Conservation (phyloP, 2,888 invertebrate species). For the Nomada lathburiana region DNA sequence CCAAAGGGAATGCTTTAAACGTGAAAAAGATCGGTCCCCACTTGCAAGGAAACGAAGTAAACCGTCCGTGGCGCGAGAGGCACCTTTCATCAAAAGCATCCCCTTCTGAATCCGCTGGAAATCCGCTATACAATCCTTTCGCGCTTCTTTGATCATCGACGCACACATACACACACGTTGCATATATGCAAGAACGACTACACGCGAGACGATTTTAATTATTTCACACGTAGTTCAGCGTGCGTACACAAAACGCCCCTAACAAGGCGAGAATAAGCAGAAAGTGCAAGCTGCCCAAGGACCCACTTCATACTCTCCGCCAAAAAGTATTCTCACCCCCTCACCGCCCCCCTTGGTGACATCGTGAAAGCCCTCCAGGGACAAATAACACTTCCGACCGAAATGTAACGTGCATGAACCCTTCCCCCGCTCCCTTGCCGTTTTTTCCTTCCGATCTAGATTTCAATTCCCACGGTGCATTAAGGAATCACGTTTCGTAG, state of each 20-base stretch:
- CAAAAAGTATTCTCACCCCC: conserved; percentile 24
- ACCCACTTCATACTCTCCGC: conserved; percentile 30
- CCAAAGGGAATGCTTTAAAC: conserved; percentile 4
- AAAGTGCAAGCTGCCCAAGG: conserved; percentile 26
- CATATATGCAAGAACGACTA: too few species aligned
- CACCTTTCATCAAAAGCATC: conserved; percentile 40
- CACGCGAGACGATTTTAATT: conserved; percentile 42
- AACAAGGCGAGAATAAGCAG: conserved; percentile 26
- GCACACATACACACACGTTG: background rate
- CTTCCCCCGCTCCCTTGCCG: too few species aligned
- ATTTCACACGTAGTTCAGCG: conserved; percentile 36
- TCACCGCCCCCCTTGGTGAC: background rate
- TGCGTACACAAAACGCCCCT: conserved; percentile 21
- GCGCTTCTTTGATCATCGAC: conserved; percentile 55
- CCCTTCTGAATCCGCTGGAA: conserved; percentile 24
- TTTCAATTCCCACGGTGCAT: conserved; percentile 16
- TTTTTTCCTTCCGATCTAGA: background rate
- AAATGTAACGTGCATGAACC: conserved; percentile 12
- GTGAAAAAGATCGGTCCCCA: conserved; percentile 22
- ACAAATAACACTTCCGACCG: conserved; percentile 43
- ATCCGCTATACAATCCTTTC: conserved; percentile 42
- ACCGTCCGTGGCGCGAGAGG: conserved; percentile 5
- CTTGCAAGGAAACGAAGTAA: conserved; percentile 25
- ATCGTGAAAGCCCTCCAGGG: conserved; percentile 47
- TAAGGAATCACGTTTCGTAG: background rate